These are phyloP conservation scores for Pogonomyrmex californicus DNA, from an alignment of 1,140 invertebrate genomes.

Conservation along the genomic window DNA sequence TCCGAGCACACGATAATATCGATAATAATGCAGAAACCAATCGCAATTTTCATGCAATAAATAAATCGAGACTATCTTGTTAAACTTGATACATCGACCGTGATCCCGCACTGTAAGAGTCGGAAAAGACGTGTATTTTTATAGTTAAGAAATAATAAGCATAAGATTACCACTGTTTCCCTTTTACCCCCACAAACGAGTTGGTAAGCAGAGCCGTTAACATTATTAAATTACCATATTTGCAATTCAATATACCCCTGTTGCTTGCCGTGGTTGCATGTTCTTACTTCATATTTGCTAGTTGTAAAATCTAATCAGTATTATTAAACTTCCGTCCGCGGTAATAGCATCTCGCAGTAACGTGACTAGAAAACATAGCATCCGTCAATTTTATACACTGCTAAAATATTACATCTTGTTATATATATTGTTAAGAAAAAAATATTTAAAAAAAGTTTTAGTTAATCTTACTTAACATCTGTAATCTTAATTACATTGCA, in stretches of 20 bases:
- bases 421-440: not conserved
- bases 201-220: constrained; percentile 46
- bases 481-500: too few relatives aligned
- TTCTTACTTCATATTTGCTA: constrained; percentile 46
- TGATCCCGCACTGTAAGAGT: constrained; percentile 36
- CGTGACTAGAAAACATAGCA: constrained; percentile 50
- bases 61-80: constrained; percentile 65
- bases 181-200: not conserved
- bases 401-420: constrained; percentile 21
- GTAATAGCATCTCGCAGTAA: constrained; percentile 52
- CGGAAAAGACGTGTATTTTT: constrained; percentile 38
- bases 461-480: too few relatives aligned
- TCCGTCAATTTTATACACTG: constrained; percentile 32
- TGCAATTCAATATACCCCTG: constrained; percentile 56
- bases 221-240: constrained; percentile 65
- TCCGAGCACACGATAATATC: constrained; percentile 9
- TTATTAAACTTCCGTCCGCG: constrained; percentile 57
- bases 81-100: constrained; percentile 43
- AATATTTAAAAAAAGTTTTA: not conserved
- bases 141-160: constrained; percentile 67
- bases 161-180: constrained; percentile 25
- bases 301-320: constrained; percentile 50
- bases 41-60: constrained; percentile 49
- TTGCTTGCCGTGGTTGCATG: constrained; percentile 27
- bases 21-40: constrained; percentile 59